Percentiles rank a stretch among this genome's conserved stretches.
Conservation (phyloP, 2,888 invertebrate genomes). For the Drosophila sordidula region DNA sequence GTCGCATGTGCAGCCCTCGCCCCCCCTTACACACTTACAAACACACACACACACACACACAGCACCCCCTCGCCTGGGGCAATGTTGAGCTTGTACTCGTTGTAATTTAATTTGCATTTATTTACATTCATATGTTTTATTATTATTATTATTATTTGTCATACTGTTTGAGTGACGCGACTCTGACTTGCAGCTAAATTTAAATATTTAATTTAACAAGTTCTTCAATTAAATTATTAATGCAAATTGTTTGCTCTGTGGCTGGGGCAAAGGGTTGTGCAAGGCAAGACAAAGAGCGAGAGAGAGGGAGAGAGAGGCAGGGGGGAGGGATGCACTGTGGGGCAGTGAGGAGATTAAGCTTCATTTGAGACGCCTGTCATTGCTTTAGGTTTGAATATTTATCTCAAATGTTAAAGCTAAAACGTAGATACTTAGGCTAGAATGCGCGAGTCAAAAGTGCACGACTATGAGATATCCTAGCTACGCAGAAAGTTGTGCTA, state of each 20-base stretch:
- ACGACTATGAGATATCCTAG: constrained; percentile 1
- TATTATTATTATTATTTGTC: constrained; percentile 66
- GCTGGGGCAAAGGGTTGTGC: background rate
- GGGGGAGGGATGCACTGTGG: background rate
- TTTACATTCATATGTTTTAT: constrained; percentile 48
- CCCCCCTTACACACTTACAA: too few relatives aligned
- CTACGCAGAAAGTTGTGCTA: too few relatives aligned
- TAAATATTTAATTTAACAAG: constrained; percentile 76
- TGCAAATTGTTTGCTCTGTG: constrained; percentile 54
- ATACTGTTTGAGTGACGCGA: constrained; percentile 50
- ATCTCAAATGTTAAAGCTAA: constrained; percentile 4
- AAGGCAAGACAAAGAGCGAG: background rate
- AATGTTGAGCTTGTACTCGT: constrained; percentile 12
- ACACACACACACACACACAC: too few relatives aligned
- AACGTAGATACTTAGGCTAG: background rate
- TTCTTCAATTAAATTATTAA: constrained; percentile 75
- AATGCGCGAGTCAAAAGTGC: background rate
- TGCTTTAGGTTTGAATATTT: constrained; percentile 9
- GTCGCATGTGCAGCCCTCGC: constrained; percentile 17
- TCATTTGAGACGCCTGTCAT: constrained; percentile 10
- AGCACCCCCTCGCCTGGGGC: background rate
- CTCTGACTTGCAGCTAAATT: constrained; percentile 47
- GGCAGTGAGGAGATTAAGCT: background rate
- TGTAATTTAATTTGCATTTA: constrained; percentile 72
- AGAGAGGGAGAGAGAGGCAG: background rate